A percentile compares a stretch with the other conserved stretches of the same genome.
These are phyloP conservation scores for Syngnathus typhle DNA, from an alignment of 2,113 vertebrate species.

Conservation along the genomic window DNA sequence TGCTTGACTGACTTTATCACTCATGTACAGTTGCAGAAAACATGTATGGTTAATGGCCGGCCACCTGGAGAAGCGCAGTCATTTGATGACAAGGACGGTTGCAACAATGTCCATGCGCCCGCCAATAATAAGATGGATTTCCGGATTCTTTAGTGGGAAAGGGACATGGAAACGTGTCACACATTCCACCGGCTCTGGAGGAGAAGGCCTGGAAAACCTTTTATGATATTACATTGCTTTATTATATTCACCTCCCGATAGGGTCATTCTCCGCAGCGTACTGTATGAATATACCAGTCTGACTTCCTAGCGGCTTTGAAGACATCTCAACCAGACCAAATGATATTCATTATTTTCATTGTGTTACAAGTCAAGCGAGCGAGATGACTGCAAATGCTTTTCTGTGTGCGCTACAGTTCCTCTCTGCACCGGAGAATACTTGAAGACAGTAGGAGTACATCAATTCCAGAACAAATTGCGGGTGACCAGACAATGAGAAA, in stretches of 20 bases:
- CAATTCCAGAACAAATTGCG: too few relatives aligned
- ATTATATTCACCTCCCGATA: constrained; percentile 15
- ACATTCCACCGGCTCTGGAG: constrained; percentile 9
- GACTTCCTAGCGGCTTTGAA: background rate
- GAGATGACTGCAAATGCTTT: too few relatives aligned
- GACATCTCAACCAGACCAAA: too few relatives aligned
- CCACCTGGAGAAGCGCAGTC: constrained; percentile 39
- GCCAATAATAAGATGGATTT: background rate
- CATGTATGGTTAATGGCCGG: constrained; percentile 24
- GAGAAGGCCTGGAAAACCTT: background rate
- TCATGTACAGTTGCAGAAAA: constrained; percentile 43
- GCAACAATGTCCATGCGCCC: background rate
- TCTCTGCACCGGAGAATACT: too few relatives aligned
- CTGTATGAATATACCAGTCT: constrained; percentile 29
- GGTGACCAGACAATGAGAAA: too few relatives aligned
- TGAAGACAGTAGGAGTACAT: too few relatives aligned
- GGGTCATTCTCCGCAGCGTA: constrained; percentile 30
- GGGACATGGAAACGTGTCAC: constrained; percentile 8
- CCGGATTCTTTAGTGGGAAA: background rate
- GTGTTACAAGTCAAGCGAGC: too few relatives aligned
- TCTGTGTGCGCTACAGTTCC: too few relatives aligned
- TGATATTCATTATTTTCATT: too few relatives aligned
- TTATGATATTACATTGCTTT: constrained; percentile 47
- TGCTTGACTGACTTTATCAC: constrained; percentile 55
- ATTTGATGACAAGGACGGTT: constrained; percentile 19